Evolutionary conservation across 2,888 invertebrate species (phyloP), one percentile per base, ranked within the genome.

Genomic region (Acrocyrtus sp.): DNA sequence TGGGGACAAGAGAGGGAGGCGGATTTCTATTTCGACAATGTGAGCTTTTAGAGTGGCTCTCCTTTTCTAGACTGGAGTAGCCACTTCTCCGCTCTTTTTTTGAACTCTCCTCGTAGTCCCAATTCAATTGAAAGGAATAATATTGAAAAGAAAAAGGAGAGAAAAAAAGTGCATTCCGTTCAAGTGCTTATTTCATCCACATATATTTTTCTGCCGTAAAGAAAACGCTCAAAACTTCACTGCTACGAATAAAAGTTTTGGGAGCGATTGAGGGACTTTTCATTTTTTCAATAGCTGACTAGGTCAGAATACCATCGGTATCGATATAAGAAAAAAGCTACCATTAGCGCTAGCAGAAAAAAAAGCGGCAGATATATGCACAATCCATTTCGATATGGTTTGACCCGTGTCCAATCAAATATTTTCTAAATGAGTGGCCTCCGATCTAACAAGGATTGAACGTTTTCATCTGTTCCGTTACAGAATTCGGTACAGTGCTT

Each of bases 371-470:
- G n/a, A n/a, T 34, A 34, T 68, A 68, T 68, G 68, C 53, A 68
- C 68, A 68, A 41, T 41, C 41, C n/a, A 45, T 48, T 68, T 68
- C 45, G 68, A 41, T 61, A 53, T 54, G 68, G 68, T 68, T 58
- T 68, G 68, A 68, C 68, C 68, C 60, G 29, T 60, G 68, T 68
- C 68, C 68, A 68, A 68, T 68, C 51, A 12, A 43, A 61, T 68
- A 60, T 68, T 58, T 27, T 54, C 68, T 58, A 53, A 68, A 47
- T 68, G 60, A 53, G 60, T 68, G 48, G 41, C 57, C 58, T 51
- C 51, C 41, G 41, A 39, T 39, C 39, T 12, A 39, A 12, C 15
- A 39, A 39, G 15, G 39, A 6, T 39, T 12, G 39, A 39, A 39
- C 6, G 15, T 39, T 39, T 39, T 39, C 15, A 12, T 39, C 15